Conservation (phyloP, 1,140 invertebrate species). For the Augochlora pura region DNA sequence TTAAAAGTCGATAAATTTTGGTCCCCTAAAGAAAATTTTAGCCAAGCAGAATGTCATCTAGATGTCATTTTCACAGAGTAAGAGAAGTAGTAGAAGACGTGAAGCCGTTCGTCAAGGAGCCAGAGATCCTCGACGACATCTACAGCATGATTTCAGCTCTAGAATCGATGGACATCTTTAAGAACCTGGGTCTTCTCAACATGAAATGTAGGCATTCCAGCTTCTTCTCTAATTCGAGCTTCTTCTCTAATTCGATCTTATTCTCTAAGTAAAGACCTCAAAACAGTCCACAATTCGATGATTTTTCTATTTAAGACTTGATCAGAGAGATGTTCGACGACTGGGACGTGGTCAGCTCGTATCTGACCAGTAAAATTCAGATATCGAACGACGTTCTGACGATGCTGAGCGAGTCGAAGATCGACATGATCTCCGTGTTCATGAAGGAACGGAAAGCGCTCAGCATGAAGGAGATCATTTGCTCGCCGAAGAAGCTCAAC, state of each 20-base stretch:
- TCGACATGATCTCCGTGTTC: conserved; percentile 76
- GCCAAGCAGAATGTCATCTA: too few species aligned
- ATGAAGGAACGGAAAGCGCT: conserved; percentile 69
- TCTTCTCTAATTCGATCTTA: too few species aligned
- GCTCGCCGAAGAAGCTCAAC: conserved; percentile 70
- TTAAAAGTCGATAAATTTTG: too few species aligned
- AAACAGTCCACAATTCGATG: too few species aligned
- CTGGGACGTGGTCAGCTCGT: conserved; percentile 72
- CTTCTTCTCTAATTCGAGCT: too few species aligned
- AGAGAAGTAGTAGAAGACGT: conserved; percentile 72
- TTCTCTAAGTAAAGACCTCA: too few species aligned
- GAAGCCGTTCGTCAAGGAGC: conserved; percentile 67
- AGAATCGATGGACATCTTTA: conserved; percentile 76
- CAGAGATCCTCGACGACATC: conserved; percentile 71
- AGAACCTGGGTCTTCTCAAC: conserved; percentile 72
- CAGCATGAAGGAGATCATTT: conserved; percentile 73
- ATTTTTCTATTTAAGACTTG: conserved; percentile 59
- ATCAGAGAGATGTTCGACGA: conserved; percentile 74
- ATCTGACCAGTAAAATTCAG: conserved; percentile 67
- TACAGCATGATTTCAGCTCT: conserved; percentile 73
- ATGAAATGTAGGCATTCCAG: conserved; percentile 66
- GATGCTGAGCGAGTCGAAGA: conserved; percentile 68
- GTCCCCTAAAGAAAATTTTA: too few species aligned
- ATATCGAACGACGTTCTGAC: conserved; percentile 64
- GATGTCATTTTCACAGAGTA: conserved; percentile 62